These are phyloP conservation scores for Drosophila gaucha DNA, from an alignment of 2,888 invertebrate genomes.

Conservation along the genomic window DNA sequence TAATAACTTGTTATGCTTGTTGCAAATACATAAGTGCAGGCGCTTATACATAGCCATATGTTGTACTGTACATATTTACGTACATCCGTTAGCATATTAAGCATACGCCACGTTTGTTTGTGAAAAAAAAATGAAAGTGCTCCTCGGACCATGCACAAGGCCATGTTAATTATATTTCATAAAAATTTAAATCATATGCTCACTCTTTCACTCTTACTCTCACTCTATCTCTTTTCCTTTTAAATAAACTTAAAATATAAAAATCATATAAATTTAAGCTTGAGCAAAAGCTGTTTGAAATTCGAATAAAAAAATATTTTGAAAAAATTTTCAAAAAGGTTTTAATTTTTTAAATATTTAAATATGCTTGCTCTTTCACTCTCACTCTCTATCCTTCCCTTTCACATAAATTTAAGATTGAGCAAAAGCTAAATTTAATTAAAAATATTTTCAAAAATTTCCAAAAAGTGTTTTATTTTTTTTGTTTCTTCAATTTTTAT, in stretches of 20 bases:
- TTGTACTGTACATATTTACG: neutral
- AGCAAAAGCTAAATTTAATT: too few species aligned
- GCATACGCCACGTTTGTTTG: slow-evolving; percentile 49
- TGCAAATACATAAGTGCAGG: slow-evolving; percentile 11
- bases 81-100: slow-evolving; percentile 54
- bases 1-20: slow-evolving; percentile 58
- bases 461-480: too few species aligned
- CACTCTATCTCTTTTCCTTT: neutral
- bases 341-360: too few species aligned
- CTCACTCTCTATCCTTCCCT: too few species aligned
- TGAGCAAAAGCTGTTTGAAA: too few species aligned
- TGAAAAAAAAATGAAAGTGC: slow-evolving; percentile 58
- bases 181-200: slow-evolving; percentile 30
- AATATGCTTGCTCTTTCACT: too few species aligned
- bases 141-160: slow-evolving; percentile 58
- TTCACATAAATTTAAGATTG: too few species aligned
- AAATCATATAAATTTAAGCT: too few species aligned
- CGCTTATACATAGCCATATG: neutral
- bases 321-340: too few species aligned
- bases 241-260: neutral
- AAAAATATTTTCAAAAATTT: too few species aligned
- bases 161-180: slow-evolving; percentile 47
- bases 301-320: too few species aligned
- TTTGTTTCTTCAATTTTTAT: too few species aligned
- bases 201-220: slow-evolving; percentile 13